Percentiles rank a stretch among this genome's conserved stretches.
These are phyloP conservation scores for Prietella phreatophila DNA, from an alignment of 2,113 vertebrate species.

Conservation along the genomic window DNA sequence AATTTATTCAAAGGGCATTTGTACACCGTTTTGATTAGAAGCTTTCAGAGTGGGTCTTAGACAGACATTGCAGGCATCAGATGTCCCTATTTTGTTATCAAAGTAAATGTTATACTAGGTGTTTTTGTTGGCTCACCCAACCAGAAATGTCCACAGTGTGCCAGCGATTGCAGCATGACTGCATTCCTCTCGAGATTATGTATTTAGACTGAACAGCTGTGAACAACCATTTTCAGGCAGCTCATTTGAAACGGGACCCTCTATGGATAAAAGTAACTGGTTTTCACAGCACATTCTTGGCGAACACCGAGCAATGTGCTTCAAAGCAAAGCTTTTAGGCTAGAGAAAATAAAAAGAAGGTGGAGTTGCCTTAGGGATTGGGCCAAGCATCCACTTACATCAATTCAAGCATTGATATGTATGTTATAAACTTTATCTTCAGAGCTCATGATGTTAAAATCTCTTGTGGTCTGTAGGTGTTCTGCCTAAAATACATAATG, in stretches of 20 bases:
- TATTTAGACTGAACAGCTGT: constrained; percentile 45
- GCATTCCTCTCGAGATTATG: constrained; percentile 54
- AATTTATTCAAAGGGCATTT: constrained; percentile 27
- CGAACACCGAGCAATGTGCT: constrained; percentile 17
- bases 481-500: background rate
- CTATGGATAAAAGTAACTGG: constrained; percentile 40
- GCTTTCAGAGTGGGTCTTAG: constrained; percentile 37
- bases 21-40: constrained; percentile 44
- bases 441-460: constrained; percentile 2
- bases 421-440: constrained; percentile 32
- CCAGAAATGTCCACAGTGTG: constrained; percentile 50
- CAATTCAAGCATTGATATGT: constrained; percentile 38
- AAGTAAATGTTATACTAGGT: constrained; percentile 57
- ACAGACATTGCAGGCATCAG: constrained; percentile 40
- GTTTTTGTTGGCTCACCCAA: constrained; percentile 61
- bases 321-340: constrained; percentile 41
- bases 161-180: constrained; percentile 57
- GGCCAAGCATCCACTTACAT: constrained; percentile 14
- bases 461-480: constrained; percentile 5
- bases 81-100: constrained; percentile 61
- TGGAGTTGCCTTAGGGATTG: constrained; percentile 33
- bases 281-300: constrained; percentile 44
- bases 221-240: constrained; percentile 34
- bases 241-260: constrained; percentile 42
- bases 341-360: constrained; percentile 38